Evolutionary conservation across 2,113 vertebrate genomes (phyloP).

Genomic region (Ceratotherium simum): DNA sequence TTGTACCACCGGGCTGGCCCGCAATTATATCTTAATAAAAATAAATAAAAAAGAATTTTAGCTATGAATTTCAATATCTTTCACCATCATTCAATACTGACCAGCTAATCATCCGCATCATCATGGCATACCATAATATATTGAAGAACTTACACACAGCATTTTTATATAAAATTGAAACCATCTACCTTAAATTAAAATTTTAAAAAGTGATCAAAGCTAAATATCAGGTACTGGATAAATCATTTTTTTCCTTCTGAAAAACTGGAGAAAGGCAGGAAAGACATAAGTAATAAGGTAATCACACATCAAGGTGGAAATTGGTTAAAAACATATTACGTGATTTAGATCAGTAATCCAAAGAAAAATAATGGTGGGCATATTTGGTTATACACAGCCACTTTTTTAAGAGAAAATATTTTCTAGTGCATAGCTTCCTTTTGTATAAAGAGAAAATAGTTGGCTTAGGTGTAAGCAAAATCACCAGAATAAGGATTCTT

Average conservation of each 20-base stretch:
- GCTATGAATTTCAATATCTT: neutral
- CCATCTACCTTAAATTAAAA: neutral
- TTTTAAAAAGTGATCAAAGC: neutral
- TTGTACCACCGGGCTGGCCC: too few species aligned
- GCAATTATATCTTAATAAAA: neutral
- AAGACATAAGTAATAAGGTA: neutral
- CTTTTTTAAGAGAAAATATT: constrained; percentile 34
- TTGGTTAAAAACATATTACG: neutral
- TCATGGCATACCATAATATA: neutral
- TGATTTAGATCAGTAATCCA: constrained; percentile 57
- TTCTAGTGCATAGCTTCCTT: neutral
- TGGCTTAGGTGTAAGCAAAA: constrained; percentile 29
- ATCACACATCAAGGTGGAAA: constrained; percentile 20
- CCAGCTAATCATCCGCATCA: neutral
- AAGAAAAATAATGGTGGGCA: constrained; percentile 10
- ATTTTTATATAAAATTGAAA: constrained; percentile 31
- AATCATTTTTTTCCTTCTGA: neutral
- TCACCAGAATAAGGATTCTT: neutral
- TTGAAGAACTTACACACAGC: neutral
- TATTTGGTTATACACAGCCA: neutral
- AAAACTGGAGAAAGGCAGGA: neutral
- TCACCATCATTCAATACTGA: neutral
- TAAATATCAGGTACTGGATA: neutral
- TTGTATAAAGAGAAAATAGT: neutral
- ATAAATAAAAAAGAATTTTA: neutral